Evolutionary conservation across 2,888 invertebrate genomes (phyloP).

Genomic region (Hydroisotoma schaefferi): DNA sequence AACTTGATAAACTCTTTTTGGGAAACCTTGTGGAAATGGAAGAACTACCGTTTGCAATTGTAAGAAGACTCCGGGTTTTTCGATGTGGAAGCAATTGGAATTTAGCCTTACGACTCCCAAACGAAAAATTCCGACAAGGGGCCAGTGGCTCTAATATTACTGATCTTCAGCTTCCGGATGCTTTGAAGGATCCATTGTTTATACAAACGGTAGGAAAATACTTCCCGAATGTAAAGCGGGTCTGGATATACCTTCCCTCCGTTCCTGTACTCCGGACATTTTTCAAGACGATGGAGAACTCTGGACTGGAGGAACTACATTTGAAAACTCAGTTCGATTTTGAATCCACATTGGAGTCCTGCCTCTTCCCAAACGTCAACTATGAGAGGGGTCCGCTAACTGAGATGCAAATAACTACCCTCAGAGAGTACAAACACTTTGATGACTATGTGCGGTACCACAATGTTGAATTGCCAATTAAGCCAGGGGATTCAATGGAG

Average conservation of each 20-base stretch:
- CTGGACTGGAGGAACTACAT: constrained; percentile 31
- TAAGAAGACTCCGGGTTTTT: constrained; percentile 31
- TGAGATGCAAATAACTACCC: constrained; percentile 21
- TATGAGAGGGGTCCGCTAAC: constrained; percentile 15
- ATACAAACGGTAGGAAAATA: constrained; percentile 23
- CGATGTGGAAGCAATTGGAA: constrained; percentile 44
- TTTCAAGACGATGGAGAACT: constrained; percentile 34
- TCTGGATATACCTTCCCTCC: constrained; percentile 36
- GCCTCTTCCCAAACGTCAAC: constrained; percentile 23
- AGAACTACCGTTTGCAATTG: constrained; percentile 24
- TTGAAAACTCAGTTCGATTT: constrained; percentile 47
- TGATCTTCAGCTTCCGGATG: constrained; percentile 40
- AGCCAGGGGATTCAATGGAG: constrained; percentile 27
- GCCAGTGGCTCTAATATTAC: constrained; percentile 12
- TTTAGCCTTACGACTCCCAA: constrained; percentile 29
- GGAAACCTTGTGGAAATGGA: constrained; percentile 43
- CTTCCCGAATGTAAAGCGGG: constrained; percentile 37
- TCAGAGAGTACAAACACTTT: constrained; percentile 36
- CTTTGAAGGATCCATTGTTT: constrained; percentile 38
- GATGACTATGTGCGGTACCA: constrained; percentile 40
- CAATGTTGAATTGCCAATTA: constrained; percentile 42
- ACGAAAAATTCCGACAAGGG: constrained; percentile 13
- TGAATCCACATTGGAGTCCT: constrained; percentile 38
- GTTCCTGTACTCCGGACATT: constrained; percentile 36
- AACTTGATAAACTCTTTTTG: constrained; percentile 25